Evolutionary conservation across 2,888 invertebrate species (phyloP).

Genomic region (Apodemia hepburni): DNA sequence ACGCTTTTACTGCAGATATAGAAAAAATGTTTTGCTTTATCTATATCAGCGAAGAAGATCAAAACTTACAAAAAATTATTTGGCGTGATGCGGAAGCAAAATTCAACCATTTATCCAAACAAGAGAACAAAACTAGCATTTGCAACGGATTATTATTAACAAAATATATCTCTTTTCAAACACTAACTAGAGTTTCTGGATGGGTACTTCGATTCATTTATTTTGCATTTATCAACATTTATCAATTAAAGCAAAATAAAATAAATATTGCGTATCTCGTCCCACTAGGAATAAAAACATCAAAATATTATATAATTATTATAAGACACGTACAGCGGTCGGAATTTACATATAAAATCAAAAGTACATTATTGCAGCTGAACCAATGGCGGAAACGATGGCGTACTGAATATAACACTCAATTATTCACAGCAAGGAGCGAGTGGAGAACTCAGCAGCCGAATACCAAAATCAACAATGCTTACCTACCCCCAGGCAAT

Average conservation of each 20-base stretch:
- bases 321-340: neutral
- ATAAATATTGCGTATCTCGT: neutral
- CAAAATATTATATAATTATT: neutral
- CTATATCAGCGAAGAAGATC: constrained; percentile 22
- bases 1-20: neutral
- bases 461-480: neutral
- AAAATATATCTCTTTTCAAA: neutral
- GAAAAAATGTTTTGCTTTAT: neutral
- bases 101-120: constrained; percentile 18
- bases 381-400: constrained; percentile 17
- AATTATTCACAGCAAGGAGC: neutral
- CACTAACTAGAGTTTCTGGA: neutral
- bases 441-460: constrained; percentile 11
- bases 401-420: no score
- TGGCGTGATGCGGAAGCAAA: neutral
- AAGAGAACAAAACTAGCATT: constrained; percentile 11
- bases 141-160: constrained; percentile 16
- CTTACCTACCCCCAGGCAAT: neutral
- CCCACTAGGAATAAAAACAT: neutral
- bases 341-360: neutral
- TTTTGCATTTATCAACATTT: neutral
- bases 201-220: neutral
- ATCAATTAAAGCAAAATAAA: neutral
- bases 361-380: neutral
- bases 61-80: neutral